Conservation (phyloP, 2,888 invertebrate species). For the Calliphora vomitoria region DNA sequence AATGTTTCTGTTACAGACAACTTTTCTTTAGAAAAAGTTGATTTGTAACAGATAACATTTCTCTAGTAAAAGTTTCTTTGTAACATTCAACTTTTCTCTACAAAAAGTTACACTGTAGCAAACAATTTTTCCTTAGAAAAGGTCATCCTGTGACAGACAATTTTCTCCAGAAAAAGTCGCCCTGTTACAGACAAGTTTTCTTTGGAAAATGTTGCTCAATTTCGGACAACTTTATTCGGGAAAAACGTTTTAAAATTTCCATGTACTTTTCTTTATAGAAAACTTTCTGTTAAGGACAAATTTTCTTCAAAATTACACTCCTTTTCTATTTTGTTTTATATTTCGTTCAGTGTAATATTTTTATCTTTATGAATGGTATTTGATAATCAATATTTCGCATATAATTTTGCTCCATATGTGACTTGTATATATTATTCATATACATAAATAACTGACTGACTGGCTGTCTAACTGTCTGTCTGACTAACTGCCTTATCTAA, state of each 20-base stretch:
- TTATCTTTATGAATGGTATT: slow-evolving; percentile 23
- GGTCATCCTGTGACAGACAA: too few species aligned
- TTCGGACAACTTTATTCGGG: too few species aligned
- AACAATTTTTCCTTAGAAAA: too few species aligned
- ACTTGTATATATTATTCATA: slow-evolving; percentile 4
- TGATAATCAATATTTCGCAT: slow-evolving; percentile 58
- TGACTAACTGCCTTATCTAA: not conserved
- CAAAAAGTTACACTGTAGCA: too few species aligned
- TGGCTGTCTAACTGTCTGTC: not conserved
- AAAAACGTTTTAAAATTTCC: too few species aligned
- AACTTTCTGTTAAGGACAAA: not conserved
- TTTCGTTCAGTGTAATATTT: slow-evolving; percentile 32
- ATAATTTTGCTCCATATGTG: slow-evolving; percentile 46
- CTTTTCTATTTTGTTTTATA: too few species aligned
- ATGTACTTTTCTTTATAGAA: too few species aligned
- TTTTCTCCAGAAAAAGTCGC: not conserved
- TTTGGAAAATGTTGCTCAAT: too few species aligned
- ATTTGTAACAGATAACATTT: not conserved
- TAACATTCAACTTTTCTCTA: too few species aligned
- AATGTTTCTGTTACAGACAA: not conserved
- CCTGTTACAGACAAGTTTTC: too few species aligned
- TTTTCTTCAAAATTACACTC: not conserved
- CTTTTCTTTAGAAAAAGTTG: not conserved
- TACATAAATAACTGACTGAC: not conserved
- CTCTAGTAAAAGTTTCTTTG: not conserved